Conservation (phyloP, 2,797 vertebrate genomes). For the Onychomys arenicola region DNA sequence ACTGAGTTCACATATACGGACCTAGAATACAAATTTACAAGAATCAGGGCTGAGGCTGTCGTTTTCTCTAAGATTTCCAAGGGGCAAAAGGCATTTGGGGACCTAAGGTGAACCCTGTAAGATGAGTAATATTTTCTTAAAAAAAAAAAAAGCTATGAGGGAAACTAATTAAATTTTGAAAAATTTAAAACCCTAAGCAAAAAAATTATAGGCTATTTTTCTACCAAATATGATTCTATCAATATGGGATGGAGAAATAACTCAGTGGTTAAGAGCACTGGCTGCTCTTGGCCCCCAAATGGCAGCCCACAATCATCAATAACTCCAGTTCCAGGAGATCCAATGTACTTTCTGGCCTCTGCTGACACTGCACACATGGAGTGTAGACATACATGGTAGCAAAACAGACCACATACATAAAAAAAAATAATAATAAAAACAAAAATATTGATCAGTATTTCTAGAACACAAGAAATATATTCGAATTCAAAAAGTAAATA, state of each 20-base stretch:
- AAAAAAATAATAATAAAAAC: not conserved
- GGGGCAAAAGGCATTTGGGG: not conserved
- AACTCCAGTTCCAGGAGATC: not conserved
- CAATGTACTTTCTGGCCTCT: not conserved
- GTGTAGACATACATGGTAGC: not conserved
- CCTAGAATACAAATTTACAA: not conserved
- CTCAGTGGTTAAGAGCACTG: not conserved
- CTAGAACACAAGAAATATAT: not conserved
- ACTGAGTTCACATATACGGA: not conserved
- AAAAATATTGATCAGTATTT: not conserved
- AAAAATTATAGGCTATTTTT: not conserved
- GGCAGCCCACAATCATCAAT: not conserved
- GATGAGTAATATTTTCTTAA: not conserved
- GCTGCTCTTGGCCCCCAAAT: not conserved
- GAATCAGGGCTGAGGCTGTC: not conserved
- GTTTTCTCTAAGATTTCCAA: not conserved
- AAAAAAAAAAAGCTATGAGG: not conserved
- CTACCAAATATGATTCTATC: not conserved
- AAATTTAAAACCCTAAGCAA: not conserved
- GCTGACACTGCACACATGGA: not conserved
- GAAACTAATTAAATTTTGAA: not conserved
- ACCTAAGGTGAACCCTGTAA: not conserved
- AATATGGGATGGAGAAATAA: not conserved
- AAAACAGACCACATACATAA: not conserved
- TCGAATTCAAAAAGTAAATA: slow-evolving; percentile 28